Percentiles rank a stretch among this genome's conserved stretches.
Conservation (phyloP, 2,888 invertebrate species). For the Orthonevra nobilis region DNA sequence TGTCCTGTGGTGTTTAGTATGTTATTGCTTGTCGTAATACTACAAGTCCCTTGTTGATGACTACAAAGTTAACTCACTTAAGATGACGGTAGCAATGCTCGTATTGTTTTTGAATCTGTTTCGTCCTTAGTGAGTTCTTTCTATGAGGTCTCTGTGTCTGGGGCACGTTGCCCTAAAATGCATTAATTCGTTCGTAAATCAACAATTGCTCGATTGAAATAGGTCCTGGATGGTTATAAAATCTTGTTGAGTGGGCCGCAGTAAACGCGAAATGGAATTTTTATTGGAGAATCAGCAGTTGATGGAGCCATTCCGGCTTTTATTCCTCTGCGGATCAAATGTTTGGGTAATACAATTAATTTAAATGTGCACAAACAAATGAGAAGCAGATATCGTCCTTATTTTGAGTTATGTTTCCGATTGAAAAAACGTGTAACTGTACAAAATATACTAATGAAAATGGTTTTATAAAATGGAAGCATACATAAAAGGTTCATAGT, state of each 20-base stretch:
- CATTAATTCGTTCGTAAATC: constrained; percentile 13
- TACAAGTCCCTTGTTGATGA: not conserved
- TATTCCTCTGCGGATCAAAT: no score
- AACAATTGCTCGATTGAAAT: constrained; percentile 26
- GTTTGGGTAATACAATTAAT: no score
- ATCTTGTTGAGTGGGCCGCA: not conserved
- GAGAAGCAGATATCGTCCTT: no score
- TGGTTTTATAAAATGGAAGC: no score
- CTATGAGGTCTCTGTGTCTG: not conserved
- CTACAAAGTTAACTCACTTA: constrained; percentile 40
- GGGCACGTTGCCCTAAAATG: constrained; percentile 1
- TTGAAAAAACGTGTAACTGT: no score
- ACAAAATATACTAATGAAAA: no score
- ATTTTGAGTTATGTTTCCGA: no score
- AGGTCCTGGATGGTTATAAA: not conserved
- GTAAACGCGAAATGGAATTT: not conserved
- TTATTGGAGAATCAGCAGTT: not conserved
- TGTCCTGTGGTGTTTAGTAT: constrained; percentile 1
- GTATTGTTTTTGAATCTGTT: not conserved
- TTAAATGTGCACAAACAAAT: no score
- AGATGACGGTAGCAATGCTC: constrained; percentile 15
- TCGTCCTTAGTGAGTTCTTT: not conserved
- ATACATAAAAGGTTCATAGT: no score
- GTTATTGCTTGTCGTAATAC: not conserved
- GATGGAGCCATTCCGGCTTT: not conserved